These are phyloP conservation scores for Sclerurus mexicanus DNA, from an alignment of 2,113 vertebrate genomes.

Conservation along the genomic window DNA sequence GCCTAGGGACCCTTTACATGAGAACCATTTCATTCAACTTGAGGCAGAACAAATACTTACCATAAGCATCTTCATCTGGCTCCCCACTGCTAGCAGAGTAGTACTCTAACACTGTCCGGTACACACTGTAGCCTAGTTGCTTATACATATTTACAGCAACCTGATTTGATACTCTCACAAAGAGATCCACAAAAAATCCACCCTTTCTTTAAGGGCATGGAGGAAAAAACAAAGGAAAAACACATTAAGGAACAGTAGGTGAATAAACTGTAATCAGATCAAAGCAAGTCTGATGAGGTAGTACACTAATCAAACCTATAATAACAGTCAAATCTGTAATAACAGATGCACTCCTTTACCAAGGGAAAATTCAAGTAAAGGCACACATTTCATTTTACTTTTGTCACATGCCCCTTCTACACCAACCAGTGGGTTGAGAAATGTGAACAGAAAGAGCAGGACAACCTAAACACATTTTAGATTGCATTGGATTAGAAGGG, in stretches of 20 bases:
- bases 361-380: neutral
- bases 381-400: neutral
- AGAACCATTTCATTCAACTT: neutral
- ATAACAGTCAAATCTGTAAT: too few species aligned
- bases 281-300: neutral
- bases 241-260: neutral
- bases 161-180: slow-evolving; percentile 96
- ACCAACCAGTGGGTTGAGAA: neutral
- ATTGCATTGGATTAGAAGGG: neutral
- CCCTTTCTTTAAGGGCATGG: slow-evolving; percentile 80
- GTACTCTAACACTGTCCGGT: slow-evolving; percentile 93
- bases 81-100: slow-evolving; percentile 96
- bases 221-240: neutral
- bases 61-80: slow-evolving; percentile 93
- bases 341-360: neutral
- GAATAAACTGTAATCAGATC: neutral
- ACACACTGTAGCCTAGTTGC: slow-evolving; percentile 94
- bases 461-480: neutral
- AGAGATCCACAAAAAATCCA: slow-evolving; percentile 95
- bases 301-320: neutral
- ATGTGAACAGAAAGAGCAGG: neutral
- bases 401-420: neutral
- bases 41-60: slow-evolving; percentile 63
- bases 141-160: slow-evolving; percentile 98
- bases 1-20: neutral